Conservation (phyloP, 2,888 invertebrate genomes). For the Leucophora obtusa region DNA sequence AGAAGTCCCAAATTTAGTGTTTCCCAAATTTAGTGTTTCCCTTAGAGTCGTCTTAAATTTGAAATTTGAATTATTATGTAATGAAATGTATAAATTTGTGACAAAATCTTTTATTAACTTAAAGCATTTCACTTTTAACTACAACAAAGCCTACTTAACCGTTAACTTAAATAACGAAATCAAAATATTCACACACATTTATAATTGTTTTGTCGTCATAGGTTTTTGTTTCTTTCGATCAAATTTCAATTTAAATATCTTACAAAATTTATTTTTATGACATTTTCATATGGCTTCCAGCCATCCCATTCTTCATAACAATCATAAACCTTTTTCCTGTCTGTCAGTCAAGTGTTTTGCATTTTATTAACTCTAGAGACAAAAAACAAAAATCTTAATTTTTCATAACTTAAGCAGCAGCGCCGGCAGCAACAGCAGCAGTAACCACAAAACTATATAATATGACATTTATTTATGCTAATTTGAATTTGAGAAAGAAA, state of each 20-base stretch:
- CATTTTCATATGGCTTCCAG: conserved; percentile 51
- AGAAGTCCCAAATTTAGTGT: too few relatives aligned
- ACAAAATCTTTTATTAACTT: background rate
- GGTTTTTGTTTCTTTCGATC: background rate
- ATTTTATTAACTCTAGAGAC: conserved; percentile 28
- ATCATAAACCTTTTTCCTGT: conserved; percentile 10
- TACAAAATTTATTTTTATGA: conserved; percentile 32
- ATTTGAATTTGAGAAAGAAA: conserved; percentile 29
- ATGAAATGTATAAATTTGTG: too few relatives aligned
- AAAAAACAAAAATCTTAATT: background rate
- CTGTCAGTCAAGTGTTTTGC: conserved; percentile 47
- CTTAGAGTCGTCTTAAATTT: too few relatives aligned
- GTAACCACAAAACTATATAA: background rate
- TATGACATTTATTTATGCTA: conserved; percentile 55
- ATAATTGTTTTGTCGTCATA: background rate
- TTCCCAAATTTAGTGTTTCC: too few relatives aligned
- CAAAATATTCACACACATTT: conserved; percentile 36
- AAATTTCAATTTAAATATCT: conserved; percentile 30
- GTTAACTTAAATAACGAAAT: conserved; percentile 14
- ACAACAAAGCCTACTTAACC: background rate
- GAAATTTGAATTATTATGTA: background rate
- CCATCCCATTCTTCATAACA: conserved; percentile 2
- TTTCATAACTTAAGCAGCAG: background rate
- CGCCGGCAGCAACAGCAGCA: background rate
- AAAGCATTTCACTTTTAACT: background rate